Evolutionary conservation across 2,113 vertebrate species (phyloP).

Genomic region (Xenopus laevis): DNA sequence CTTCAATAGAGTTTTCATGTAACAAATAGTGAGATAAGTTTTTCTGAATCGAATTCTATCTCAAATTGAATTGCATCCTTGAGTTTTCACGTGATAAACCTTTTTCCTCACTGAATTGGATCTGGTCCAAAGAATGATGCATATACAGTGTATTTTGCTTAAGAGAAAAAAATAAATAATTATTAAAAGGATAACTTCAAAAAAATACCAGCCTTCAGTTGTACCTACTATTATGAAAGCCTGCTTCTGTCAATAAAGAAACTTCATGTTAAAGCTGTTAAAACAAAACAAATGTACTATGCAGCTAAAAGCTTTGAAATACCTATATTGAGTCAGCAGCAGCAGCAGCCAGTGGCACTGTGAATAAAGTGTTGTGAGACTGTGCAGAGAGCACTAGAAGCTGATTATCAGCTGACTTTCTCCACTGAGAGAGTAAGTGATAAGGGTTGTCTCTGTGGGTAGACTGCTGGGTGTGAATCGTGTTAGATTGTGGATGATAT

Average conservation of each 20-base stretch:
- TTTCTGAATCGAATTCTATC: no score
- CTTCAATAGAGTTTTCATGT: no score
- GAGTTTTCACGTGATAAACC: no score
- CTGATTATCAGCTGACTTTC: slow-evolving; percentile 6
- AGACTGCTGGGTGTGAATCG: slow-evolving; percentile 8
- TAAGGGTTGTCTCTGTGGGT: slow-evolving; percentile 7
- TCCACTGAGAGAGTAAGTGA: slow-evolving; percentile 5
- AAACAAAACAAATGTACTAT: slow-evolving; percentile 41
- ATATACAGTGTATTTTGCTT: no score
- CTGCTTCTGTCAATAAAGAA: slow-evolving; percentile 22
- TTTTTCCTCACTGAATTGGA: no score
- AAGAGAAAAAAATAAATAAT: no score
- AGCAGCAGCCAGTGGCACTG: slow-evolving; percentile 16
- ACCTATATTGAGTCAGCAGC: slow-evolving; percentile 33
- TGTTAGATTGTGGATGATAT: slow-evolving; percentile 3
- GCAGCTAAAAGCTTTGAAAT: slow-evolving; percentile 47
- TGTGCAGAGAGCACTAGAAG: slow-evolving; percentile 20
- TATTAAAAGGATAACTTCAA: no score
- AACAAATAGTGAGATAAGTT: no score
- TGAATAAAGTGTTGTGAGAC: slow-evolving; percentile 33
- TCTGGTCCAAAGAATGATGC: no score
- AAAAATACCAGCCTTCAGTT: neutral
- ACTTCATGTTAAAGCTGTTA: slow-evolving; percentile 13
- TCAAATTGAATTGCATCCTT: no score
- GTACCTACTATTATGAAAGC: neutral